Evolutionary conservation across 1,140 invertebrate species (phyloP).

Genomic region (Cryptotermes secundus): DNA sequence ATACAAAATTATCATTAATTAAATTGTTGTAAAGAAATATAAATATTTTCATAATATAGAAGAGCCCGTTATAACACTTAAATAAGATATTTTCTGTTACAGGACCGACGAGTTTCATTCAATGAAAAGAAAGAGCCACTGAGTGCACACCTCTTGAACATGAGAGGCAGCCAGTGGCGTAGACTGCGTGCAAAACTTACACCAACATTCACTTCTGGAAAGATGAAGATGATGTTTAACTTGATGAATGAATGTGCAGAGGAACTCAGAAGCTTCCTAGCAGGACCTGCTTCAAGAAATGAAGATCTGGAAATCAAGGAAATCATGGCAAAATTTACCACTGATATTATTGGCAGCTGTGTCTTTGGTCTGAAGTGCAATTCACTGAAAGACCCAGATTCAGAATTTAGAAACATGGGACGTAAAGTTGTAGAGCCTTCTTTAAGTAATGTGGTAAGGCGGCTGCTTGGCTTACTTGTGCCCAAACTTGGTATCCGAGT

Average conservation of each 20-base stretch:
- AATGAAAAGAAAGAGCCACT: constrained; percentile 41
- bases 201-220: constrained; percentile 49
- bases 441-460: background rate
- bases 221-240: constrained; percentile 48
- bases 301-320: constrained; percentile 54
- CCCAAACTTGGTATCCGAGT: constrained; percentile 16
- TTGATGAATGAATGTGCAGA: constrained; percentile 35
- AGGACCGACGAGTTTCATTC: constrained; percentile 46
- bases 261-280: constrained; percentile 15
- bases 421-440: constrained; percentile 26
- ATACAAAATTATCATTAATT: too few relatives aligned
- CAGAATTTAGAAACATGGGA: constrained; percentile 51
- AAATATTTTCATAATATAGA: too few relatives aligned
- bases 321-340: constrained; percentile 58
- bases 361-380: constrained; percentile 63
- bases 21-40: too few relatives aligned
- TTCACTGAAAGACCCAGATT: constrained; percentile 53
- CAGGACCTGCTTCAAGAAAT: background rate
- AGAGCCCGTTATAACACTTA: too few relatives aligned
- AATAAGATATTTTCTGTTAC: background rate
- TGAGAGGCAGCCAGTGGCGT: constrained; percentile 46
- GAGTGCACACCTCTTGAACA: constrained; percentile 38
- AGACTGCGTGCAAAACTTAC: constrained; percentile 47
- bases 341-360: constrained; percentile 62
- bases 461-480: background rate